phyloP scores from a whole-genome alignment of 2,888 invertebrate genomes.

The Toxonevra muliebris region DNA sequence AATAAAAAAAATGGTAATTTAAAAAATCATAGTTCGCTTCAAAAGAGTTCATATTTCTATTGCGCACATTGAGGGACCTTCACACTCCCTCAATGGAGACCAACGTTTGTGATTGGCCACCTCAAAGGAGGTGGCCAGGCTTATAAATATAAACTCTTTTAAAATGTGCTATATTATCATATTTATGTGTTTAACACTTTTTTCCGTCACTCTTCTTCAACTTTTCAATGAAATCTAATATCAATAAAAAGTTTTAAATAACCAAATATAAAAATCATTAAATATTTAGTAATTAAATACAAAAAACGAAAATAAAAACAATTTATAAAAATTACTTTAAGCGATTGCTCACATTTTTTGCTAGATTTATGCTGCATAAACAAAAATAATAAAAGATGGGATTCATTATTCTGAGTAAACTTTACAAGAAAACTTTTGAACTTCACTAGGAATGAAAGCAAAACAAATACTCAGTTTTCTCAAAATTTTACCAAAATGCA shows the following conservation, averaged over 20 bases:
- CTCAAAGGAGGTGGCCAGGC: too few relatives aligned
- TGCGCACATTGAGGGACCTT: too few relatives aligned
- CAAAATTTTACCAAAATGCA: too few relatives aligned
- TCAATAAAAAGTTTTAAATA: background rate
- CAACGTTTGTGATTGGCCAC: background rate
- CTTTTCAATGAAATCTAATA: background rate
- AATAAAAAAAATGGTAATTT: background rate
- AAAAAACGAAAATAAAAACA: too few relatives aligned
- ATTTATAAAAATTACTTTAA: slow-evolving; percentile 3
- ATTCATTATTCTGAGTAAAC: slow-evolving; percentile 32
- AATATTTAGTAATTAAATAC: too few relatives aligned
- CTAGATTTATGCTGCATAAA: background rate
- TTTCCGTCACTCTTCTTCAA: background rate
- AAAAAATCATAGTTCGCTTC: background rate
- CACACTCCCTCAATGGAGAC: background rate
- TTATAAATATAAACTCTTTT: too few relatives aligned
- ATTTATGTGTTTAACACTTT: too few relatives aligned
- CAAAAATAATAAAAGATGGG: background rate
- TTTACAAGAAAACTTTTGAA: slow-evolving; percentile 39
- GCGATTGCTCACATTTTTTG: slow-evolving; percentile 35
- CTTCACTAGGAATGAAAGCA: slow-evolving; percentile 43
- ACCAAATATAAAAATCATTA: too few relatives aligned
- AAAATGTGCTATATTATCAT: too few relatives aligned
- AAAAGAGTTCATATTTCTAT: too few relatives aligned
- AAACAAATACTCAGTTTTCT: too few relatives aligned